These are phyloP conservation scores for Drosophila fungiperda DNA, from an alignment of 2,888 invertebrate genomes.

Conservation along the genomic window DNA sequence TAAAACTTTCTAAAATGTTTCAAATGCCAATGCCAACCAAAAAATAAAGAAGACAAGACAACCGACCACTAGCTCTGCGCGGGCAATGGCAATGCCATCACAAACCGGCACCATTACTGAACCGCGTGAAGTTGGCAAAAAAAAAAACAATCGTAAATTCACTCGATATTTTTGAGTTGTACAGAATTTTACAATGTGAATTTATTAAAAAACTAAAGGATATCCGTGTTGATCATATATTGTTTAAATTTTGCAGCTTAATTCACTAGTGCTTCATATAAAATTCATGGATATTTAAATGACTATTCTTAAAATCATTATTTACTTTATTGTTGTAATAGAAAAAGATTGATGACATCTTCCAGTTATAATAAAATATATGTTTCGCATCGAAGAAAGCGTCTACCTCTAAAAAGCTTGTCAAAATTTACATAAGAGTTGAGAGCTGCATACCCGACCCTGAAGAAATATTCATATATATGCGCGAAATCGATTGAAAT, in stretches of 20 bases:
- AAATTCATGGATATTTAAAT: not conserved
- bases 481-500: not conserved
- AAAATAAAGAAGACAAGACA: conserved; percentile 6
- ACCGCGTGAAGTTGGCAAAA: conserved; percentile 24
- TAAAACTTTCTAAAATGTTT: conserved; percentile 8
- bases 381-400: not conserved
- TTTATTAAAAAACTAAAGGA: not conserved
- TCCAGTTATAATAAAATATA: no score
- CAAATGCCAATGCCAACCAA: not conserved
- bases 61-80: conserved; percentile 33
- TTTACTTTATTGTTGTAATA: not conserved
- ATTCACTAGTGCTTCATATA: not conserved
- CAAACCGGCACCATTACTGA: conserved; percentile 40
- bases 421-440: not conserved
- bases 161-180: conserved; percentile 31
- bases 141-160: conserved; percentile 8
- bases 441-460: not conserved
- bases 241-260: not conserved
- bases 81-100: conserved; percentile 49
- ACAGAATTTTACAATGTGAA: not conserved
- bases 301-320: not conserved
- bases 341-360: not conserved
- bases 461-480: not conserved
- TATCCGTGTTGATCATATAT: not conserved
- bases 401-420: not conserved